phyloP scores from a whole-genome alignment of 2,888 invertebrate genomes.

The Amiota communis region DNA sequence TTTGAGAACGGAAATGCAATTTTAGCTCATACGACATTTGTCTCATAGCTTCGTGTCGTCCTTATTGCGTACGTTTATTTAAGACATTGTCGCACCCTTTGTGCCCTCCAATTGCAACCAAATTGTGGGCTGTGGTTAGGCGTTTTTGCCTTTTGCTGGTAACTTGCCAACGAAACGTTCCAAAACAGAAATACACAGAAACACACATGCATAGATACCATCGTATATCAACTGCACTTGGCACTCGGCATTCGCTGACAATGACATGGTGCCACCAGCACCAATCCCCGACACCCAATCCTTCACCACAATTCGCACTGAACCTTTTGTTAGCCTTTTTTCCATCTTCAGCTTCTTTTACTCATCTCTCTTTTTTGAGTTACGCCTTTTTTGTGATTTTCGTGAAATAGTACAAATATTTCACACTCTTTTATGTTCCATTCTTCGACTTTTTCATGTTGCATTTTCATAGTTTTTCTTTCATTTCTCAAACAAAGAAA shows the following conservation, averaged over 20 bases:
- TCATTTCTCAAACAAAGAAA: constrained; percentile 42
- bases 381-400: constrained; percentile 57
- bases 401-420: constrained; percentile 51
- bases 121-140: no score
- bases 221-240: constrained; percentile 62
- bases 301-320: constrained; percentile 52
- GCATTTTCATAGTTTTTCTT: constrained; percentile 18
- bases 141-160: constrained; percentile 42
- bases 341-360: no score
- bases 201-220: background rate
- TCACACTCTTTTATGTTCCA: constrained; percentile 48
- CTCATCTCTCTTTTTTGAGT: no score
- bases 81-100: no score
- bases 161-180: constrained; percentile 61
- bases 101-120: no score
- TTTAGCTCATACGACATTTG: constrained; percentile 64
- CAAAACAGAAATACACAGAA: no score
- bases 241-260: constrained; percentile 55
- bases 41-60: constrained; percentile 46
- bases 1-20: constrained; percentile 64
- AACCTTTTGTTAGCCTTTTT: background rate
- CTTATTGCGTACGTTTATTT: constrained; percentile 1
- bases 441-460: constrained; percentile 14
- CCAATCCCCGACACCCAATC: constrained; percentile 44
- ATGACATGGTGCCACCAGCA: constrained; percentile 57